Evolutionary conservation across 2,797 vertebrate species (phyloP).

Genomic region (Mastacembelus armatus): DNA sequence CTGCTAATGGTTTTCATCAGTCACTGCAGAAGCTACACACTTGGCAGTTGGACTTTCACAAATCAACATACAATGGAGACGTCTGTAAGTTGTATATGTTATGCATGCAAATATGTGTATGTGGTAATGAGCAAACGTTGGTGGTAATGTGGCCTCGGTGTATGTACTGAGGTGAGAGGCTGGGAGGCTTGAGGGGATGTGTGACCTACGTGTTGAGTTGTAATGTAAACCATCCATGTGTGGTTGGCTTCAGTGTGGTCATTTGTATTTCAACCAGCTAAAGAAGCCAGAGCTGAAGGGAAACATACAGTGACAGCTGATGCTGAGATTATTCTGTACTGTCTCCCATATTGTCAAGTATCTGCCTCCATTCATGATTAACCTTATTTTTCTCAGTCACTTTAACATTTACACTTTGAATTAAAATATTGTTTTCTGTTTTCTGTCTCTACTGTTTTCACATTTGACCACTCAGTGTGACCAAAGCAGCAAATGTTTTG

Average conservation of each 20-base stretch:
- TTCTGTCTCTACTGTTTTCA: no score
- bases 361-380: no score
- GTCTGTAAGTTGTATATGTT: constrained; percentile 59
- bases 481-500: no score
- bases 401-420: no score
- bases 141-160: constrained; percentile 47
- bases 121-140: constrained; percentile 63
- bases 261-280: constrained; percentile 72
- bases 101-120: constrained; percentile 42
- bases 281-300: constrained; percentile 50
- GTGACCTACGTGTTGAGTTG: constrained; percentile 72
- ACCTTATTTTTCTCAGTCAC: no score
- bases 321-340: constrained; percentile 32
- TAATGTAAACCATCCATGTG: constrained; percentile 76
- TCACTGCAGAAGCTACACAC: constrained; percentile 13
- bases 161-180: constrained; percentile 59
- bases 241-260: constrained; percentile 70
- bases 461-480: no score
- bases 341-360: constrained; percentile 8
- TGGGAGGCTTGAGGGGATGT: constrained; percentile 53
- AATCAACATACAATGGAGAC: constrained; percentile 49
- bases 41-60: constrained; percentile 34
- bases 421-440: no score
- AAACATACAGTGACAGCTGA: constrained; percentile 60
- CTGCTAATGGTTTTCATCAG: constrained; percentile 22